A percentile compares a stretch with the other conserved stretches of the same genome.
Evolutionary conservation across 2,797 vertebrate species (phyloP).

Genomic region (Cynopterus sphinx): DNA sequence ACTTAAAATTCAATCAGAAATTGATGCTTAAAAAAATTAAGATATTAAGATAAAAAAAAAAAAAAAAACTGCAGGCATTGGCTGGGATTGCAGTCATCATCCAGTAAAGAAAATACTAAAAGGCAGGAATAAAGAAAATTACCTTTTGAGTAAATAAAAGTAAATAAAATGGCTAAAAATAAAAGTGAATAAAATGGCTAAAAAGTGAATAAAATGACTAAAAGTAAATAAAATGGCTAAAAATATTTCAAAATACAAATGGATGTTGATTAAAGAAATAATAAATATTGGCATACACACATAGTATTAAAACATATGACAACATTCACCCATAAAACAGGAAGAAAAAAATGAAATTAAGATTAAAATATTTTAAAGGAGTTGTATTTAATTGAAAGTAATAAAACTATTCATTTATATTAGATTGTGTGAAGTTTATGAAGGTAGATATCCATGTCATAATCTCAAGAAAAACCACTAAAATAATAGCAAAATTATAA

Average conservation of each 20-base stretch:
- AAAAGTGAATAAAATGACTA: background rate
- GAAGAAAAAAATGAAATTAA: background rate
- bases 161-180: background rate
- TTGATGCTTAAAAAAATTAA: background rate
- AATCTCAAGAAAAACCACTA: background rate
- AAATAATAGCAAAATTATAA: background rate
- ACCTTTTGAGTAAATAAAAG: background rate
- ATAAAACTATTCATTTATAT: background rate
- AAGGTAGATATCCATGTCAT: background rate
- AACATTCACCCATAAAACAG: background rate
- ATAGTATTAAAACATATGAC: background rate
- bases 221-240: background rate
- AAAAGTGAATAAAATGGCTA: background rate
- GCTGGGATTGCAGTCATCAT: background rate
- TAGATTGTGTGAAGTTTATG: background rate
- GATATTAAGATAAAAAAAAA: background rate
- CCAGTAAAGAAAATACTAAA: background rate
- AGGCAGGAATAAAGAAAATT: background rate
- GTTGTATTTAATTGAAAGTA: background rate
- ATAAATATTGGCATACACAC: background rate
- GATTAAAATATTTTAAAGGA: slow-evolving; percentile 11
- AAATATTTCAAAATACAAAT: background rate
- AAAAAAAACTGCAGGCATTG: background rate
- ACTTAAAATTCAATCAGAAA: slow-evolving; percentile 4
- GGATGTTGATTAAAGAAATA: background rate